These are phyloP conservation scores for Temnothorax rugatulus DNA, from an alignment of 2,888 invertebrate genomes.

Conservation along the genomic window DNA sequence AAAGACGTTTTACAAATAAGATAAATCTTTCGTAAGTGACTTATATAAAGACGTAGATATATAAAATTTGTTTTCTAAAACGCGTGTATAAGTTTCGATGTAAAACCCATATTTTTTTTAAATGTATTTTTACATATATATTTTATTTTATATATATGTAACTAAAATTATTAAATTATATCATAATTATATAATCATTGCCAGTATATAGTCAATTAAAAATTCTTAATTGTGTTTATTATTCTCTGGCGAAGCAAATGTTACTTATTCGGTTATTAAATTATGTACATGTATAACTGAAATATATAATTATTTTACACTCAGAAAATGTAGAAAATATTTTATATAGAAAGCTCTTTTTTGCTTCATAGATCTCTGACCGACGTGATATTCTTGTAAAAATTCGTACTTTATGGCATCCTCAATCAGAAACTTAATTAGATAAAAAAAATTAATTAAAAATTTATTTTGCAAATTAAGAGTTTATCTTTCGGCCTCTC, in stretches of 20 bases:
- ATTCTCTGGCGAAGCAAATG: too few species aligned
- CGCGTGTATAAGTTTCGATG: neutral
- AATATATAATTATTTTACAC: neutral
- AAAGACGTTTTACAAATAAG: slow-evolving; percentile 27
- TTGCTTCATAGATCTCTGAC: neutral
- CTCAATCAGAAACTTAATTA: neutral
- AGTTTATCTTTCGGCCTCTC: neutral
- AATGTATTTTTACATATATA: neutral
- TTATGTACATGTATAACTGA: neutral
- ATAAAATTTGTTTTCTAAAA: neutral
- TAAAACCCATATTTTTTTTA: neutral
- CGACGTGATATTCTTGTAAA: neutral
- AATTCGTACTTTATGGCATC: neutral
- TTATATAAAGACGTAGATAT: neutral
- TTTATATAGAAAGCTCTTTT: neutral
- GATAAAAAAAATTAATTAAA: neutral
- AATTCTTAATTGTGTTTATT: too few species aligned
- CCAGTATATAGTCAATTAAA: too few species aligned
- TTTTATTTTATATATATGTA: neutral
- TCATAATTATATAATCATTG: too few species aligned
- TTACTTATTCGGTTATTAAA: too few species aligned
- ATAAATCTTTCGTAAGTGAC: slow-evolving; percentile 20
- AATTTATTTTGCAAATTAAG: neutral
- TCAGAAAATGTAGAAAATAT: neutral
- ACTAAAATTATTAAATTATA: neutral